These are phyloP conservation scores for Drosophila orena DNA, from an alignment of 1,140 invertebrate species.

Conservation along the genomic window DNA sequence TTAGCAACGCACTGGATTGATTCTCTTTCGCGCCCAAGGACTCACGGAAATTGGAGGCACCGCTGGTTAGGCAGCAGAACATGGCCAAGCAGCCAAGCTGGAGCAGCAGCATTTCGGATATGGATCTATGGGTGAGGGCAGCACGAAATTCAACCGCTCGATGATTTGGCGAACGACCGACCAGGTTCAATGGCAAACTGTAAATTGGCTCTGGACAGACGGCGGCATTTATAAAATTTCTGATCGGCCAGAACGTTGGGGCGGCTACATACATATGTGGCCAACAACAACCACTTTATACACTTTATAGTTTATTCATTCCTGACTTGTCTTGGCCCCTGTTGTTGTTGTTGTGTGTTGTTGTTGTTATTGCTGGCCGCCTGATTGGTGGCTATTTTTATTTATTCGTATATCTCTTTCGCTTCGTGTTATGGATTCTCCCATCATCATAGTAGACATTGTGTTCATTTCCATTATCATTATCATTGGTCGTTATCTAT, in stretches of 20 bases:
- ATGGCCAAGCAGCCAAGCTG: slow-evolving; percentile 39
- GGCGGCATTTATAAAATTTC: slow-evolving; percentile 82
- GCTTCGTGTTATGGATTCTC: slow-evolving; percentile 45
- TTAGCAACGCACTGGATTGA: background rate
- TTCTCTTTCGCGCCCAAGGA: background rate
- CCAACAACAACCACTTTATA: slow-evolving; percentile 47
- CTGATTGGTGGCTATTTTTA: slow-evolving; percentile 45
- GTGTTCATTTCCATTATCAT: background rate
- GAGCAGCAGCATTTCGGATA: slow-evolving; percentile 44
- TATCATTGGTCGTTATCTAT: slow-evolving; percentile 13
- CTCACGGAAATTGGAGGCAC: slow-evolving; percentile 71
- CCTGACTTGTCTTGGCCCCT: slow-evolving; percentile 68
- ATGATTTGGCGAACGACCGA: slow-evolving; percentile 74
- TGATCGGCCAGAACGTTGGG: slow-evolving; percentile 29
- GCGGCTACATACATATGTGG: background rate
- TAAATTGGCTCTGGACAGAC: slow-evolving; percentile 81
- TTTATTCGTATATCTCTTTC: slow-evolving; percentile 45
- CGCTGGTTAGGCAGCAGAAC: slow-evolving; percentile 36
- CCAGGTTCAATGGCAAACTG: slow-evolving; percentile 85
- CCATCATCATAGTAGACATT: slow-evolving; percentile 8
- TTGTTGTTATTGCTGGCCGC: slow-evolving; percentile 26
- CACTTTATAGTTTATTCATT: slow-evolving; percentile 81
- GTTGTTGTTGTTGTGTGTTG: slow-evolving; percentile 34
- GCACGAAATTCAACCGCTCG: slow-evolving; percentile 27
- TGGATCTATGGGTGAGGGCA: background rate